Evolutionary conservation across 1,140 invertebrate species (phyloP), one percentile per base, ranked within the genome.

Genomic region (Gryon sp.): DNA sequence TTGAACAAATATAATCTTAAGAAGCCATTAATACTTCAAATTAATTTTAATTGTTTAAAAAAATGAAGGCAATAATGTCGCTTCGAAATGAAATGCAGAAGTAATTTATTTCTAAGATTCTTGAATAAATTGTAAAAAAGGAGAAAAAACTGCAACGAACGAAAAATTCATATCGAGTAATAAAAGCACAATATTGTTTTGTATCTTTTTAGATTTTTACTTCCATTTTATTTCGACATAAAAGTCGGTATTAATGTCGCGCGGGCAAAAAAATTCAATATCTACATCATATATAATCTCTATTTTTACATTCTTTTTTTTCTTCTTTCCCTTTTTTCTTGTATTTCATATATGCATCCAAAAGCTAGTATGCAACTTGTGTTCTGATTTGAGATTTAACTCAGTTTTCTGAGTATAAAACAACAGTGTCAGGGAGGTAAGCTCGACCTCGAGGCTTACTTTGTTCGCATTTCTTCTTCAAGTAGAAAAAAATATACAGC

Each of bases 361-460:
- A 53, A 60, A 11, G 26, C 26, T 24, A n/a, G 57, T 55, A 72
- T 48, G 57, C 57, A 55, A 48, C 62, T 40, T 65, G 24, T 50
- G 20, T 46, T 22, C 46, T 16, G 55, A 28, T 53, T n/a, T 50
- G 48, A 43, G 41, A 30, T 59, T 59, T 45, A 65, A 24, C 60
- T 7, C 26, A 50, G 15, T 41, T 57, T 74, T 28, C 34, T 52
- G 34, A 53, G 59, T 52, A 69, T 57, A 63, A 73, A 74, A 74
- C 52, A 74, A 74, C 60, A 65, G 45, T 65, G 59, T 60, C 70
- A 74, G 52, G n/a, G 52, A 70, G 38, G 68, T 55, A 62, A 74
- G 52, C 60, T 65, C 59, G 26, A 65, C 69, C 69, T 62, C 59
- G 50, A 57, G 46, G 26, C 45, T 60, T 62, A 70, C 55, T 70